Conservation (phyloP, 2,797 vertebrate genomes). For the Tapera naevia region DNA sequence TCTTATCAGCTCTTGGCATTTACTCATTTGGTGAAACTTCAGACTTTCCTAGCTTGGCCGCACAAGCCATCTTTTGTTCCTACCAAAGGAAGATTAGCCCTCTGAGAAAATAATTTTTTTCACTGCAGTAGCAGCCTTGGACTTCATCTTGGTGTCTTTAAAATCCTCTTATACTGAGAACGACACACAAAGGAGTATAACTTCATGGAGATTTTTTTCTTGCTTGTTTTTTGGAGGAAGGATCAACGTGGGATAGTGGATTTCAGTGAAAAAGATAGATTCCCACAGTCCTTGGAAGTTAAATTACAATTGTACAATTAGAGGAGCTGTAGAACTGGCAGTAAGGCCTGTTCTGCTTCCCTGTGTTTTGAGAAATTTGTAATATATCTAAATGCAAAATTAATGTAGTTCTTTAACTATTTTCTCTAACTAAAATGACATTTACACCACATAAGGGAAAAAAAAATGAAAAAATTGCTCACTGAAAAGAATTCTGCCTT, state of each 20-base stretch:
- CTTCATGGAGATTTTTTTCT: background rate
- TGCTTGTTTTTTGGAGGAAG: background rate
- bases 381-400: background rate
- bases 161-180: background rate
- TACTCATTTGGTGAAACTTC: background rate
- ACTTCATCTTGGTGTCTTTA: background rate
- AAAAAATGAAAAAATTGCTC: background rate
- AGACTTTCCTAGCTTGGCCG: background rate
- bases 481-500: background rate
- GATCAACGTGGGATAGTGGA: background rate
- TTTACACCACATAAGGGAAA: background rate
- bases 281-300: background rate
- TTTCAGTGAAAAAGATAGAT: background rate
- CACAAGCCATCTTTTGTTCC: background rate
- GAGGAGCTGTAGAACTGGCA: background rate
- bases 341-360: background rate
- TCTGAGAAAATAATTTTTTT: background rate
- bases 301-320: background rate
- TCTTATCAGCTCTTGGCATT: background rate
- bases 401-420: background rate
- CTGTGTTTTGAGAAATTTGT: background rate
- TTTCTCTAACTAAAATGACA: background rate
- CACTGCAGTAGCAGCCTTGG: background rate
- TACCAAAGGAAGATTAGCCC: background rate
- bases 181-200: background rate